A percentile compares a stretch with the other conserved stretches of the same genome.
Conservation (phyloP, 2,113 vertebrate genomes). For the Benitochromis conjunctus region DNA sequence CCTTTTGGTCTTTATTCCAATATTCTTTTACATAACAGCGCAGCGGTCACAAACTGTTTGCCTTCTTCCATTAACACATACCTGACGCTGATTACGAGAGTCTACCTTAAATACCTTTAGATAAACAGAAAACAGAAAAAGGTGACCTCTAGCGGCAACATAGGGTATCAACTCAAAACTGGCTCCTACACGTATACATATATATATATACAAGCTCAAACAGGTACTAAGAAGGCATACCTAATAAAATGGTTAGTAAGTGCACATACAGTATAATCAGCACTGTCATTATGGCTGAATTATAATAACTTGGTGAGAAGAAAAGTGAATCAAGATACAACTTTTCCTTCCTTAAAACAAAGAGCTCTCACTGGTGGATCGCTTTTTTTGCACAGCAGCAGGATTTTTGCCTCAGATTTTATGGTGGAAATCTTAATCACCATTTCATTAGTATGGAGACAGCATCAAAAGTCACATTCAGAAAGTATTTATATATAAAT, state of each 20-base stretch:
- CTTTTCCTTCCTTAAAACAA: neutral
- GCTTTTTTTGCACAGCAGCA: neutral
- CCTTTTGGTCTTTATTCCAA: no score
- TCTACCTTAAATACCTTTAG: no score
- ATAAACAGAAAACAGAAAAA: no score
- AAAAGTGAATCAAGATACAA: fast-evolving
- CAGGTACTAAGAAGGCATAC: neutral
- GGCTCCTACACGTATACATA: no score
- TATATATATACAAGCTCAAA: no score
- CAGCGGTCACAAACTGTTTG: no score
- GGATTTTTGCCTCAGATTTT: neutral
- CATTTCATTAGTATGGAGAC: neutral
- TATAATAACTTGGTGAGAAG: neutral
- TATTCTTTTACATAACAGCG: no score
- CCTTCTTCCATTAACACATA: no score
- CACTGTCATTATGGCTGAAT: neutral
- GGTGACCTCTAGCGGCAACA: no score
- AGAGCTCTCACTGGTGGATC: neutral
- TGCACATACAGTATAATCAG: neutral
- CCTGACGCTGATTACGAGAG: no score
- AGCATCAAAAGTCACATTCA: neutral
- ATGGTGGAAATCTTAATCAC: neutral
- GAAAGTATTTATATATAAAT: neutral
- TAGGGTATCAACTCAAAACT: no score
- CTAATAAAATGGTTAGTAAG: neutral